Evolutionary conservation across 1,140 invertebrate genomes (phyloP).

Genomic region (Akabosia matsudoensis): DNA sequence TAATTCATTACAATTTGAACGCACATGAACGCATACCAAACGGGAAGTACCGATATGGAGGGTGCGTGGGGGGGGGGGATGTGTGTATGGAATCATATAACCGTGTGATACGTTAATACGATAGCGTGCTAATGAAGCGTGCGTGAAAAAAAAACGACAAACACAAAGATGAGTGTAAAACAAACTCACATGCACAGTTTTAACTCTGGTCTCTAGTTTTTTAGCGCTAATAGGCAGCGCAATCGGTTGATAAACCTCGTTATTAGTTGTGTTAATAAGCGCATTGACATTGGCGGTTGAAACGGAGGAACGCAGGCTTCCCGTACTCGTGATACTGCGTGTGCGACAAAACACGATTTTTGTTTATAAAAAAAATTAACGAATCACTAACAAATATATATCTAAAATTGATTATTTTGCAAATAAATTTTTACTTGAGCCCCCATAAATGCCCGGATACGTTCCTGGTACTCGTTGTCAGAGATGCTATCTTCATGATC

Average conservation of each 20-base stretch:
- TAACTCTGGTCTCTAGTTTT: conserved; percentile 27
- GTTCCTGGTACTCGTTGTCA: not conserved
- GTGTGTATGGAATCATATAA: not conserved
- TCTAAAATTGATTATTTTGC: too few relatives aligned
- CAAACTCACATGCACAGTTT: conserved; percentile 19
- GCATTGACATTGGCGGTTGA: not conserved
- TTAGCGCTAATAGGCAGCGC: conserved; percentile 27
- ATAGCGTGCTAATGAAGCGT: not conserved
- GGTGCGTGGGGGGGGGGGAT: not conserved
- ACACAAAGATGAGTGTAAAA: not conserved
- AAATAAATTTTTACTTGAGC: conserved; percentile 3
- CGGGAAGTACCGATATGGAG: not conserved
- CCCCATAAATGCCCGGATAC: not conserved
- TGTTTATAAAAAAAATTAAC: too few relatives aligned
- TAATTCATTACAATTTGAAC: too few relatives aligned
- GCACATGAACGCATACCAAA: not conserved
- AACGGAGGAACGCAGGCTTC: not conserved
- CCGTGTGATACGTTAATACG: not conserved
- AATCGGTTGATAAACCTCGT: not conserved
- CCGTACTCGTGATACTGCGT: too few relatives aligned
- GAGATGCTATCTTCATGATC: not conserved
- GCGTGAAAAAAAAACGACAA: not conserved
- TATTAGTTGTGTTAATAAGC: not conserved
- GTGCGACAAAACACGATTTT: too few relatives aligned
- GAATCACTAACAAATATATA: too few relatives aligned